Evolutionary conservation across 2,888 invertebrate genomes (phyloP).

Genomic region (Mythimna albipuncta): DNA sequence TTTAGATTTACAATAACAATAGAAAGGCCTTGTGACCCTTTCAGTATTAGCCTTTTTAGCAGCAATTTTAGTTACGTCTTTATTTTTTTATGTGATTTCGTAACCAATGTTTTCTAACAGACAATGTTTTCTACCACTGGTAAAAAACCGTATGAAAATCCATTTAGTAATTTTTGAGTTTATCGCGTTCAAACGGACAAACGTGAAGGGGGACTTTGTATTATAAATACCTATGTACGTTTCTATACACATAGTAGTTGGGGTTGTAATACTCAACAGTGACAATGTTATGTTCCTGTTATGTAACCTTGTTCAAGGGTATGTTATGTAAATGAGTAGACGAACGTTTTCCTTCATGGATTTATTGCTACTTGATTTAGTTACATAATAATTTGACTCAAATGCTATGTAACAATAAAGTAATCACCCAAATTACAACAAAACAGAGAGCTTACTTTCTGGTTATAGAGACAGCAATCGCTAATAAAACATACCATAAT

Average conservation of each 20-base stretch:
- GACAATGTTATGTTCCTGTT: too few relatives aligned
- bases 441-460: background rate
- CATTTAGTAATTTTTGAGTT: too few relatives aligned
- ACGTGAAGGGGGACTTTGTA: too few relatives aligned
- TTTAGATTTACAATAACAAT: slow-evolving; percentile 21
- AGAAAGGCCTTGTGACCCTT: slow-evolving; percentile 40
- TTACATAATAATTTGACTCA: too few relatives aligned
- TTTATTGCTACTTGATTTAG: too few relatives aligned
- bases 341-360: too few relatives aligned
- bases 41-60: slow-evolving; percentile 6
- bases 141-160: too few relatives aligned
- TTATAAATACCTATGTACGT: too few relatives aligned
- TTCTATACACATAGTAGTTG: background rate
- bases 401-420: background rate
- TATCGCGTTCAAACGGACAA: too few relatives aligned
- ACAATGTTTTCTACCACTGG: background rate
- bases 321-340: too few relatives aligned
- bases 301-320: too few relatives aligned
- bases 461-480: background rate
- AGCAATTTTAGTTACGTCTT: background rate
- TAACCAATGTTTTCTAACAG: background rate
- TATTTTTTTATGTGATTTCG: background rate
- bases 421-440: background rate
- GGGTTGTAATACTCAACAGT: too few relatives aligned
- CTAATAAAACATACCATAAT: slow-evolving; percentile 23